Percentiles rank a stretch among this genome's conserved stretches.
Conservation (phyloP, 2,113 vertebrate genomes). For the Excalfactoria chinensis region DNA sequence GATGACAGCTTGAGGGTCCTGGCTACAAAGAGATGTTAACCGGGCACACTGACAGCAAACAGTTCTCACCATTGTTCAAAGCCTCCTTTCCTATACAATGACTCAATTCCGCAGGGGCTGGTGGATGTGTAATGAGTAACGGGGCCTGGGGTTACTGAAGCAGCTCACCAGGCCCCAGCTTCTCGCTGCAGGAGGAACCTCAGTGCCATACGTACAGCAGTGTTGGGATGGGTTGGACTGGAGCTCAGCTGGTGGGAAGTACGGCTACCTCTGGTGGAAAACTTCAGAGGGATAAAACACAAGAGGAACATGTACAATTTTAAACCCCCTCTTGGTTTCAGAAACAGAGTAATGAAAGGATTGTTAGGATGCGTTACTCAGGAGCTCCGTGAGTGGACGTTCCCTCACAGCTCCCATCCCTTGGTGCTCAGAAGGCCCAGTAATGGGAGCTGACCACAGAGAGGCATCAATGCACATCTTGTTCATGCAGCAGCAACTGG, state of each 20-base stretch:
- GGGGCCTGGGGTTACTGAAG: neutral
- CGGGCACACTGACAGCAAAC: neutral
- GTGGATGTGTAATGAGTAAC: neutral
- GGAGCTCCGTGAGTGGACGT: neutral
- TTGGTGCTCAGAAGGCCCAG: neutral
- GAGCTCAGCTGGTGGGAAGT: neutral
- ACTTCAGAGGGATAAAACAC: neutral
- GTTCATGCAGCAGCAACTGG: neutral
- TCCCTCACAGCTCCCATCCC: neutral
- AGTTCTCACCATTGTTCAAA: slow-evolving; percentile 23
- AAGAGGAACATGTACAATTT: rapidly evolving
- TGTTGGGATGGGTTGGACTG: neutral
- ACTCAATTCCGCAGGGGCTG: neutral
- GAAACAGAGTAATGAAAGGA: neutral
- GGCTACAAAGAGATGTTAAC: slow-evolving; percentile 29
- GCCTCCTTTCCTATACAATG: neutral
- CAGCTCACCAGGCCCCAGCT: neutral
- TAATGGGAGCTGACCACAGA: neutral
- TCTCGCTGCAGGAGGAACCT: neutral
- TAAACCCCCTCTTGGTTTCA: neutral
- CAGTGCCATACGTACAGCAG: rapidly evolving
- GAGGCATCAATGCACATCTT: neutral
- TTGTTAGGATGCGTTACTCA: neutral
- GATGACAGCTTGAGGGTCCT: neutral
- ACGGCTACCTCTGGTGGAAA: neutral